Conservation (phyloP, 1,140 invertebrate genomes). For the Choristoneura fumiferana region DNA sequence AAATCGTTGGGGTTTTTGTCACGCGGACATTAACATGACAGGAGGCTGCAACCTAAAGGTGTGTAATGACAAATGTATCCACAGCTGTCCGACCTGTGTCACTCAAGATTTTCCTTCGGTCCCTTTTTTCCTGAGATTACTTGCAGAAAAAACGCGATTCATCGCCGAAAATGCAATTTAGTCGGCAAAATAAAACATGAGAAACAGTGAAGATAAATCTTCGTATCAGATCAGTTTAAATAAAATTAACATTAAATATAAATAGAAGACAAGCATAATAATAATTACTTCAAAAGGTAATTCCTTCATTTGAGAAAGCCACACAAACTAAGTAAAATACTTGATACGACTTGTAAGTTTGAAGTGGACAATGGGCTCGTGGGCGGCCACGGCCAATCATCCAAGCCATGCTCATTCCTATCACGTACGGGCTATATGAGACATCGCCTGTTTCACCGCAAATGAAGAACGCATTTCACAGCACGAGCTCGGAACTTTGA, state of each 20-base stretch:
- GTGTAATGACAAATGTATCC: constrained; percentile 43
- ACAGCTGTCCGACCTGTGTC: constrained; percentile 39
- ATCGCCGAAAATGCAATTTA: constrained; percentile 25
- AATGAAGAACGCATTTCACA: constrained; percentile 31
- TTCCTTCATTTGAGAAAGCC: neutral
- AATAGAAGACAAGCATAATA: no score
- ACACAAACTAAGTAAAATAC: neutral
- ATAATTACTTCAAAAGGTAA: no score
- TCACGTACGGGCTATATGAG: constrained; percentile 46
- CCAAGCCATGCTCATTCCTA: constrained; percentile 27
- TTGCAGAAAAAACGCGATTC: constrained; percentile 34
- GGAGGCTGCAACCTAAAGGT: constrained; percentile 30
- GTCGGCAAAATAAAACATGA: constrained; percentile 6
- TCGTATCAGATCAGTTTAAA: no score
- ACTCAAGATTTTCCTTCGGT: constrained; percentile 32
- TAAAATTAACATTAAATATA: no score
- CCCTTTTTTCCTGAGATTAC: constrained; percentile 28
- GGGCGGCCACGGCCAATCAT: constrained; percentile 17
- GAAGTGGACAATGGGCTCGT: constrained; percentile 23
- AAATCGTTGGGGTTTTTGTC: neutral
- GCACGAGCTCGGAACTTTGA: constrained; percentile 4
- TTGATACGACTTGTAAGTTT: constrained; percentile 5
- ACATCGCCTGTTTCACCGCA: constrained; percentile 36
- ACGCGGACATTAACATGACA: constrained; percentile 21
- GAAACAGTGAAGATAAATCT: neutral